Percentiles rank a stretch among this genome's conserved stretches.
Evolutionary conservation across 2,797 vertebrate species (phyloP).

Genomic region (Molossus alvarezi): DNA sequence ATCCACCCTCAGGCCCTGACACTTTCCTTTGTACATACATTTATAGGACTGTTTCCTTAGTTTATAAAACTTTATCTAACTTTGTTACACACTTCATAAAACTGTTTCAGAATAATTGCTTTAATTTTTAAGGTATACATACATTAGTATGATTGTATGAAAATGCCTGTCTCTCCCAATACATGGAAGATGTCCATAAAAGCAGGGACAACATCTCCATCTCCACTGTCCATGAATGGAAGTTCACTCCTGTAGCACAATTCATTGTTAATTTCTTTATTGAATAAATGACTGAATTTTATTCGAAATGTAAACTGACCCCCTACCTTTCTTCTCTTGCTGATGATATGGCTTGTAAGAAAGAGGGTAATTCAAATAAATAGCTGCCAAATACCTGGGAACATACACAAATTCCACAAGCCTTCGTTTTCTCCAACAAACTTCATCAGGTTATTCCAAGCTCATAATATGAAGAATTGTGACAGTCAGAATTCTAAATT

Average conservation of each 20-base stretch:
- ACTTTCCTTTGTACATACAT: slow-evolving; percentile 7
- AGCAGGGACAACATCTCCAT: background rate
- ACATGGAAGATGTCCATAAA: background rate
- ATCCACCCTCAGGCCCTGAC: background rate
- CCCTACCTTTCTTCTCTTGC: background rate
- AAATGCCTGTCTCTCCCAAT: background rate
- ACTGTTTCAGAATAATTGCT: background rate
- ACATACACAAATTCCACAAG: slow-evolving; percentile 27
- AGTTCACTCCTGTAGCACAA: slow-evolving; percentile 1
- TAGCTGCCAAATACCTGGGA: background rate
- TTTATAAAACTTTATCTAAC: background rate
- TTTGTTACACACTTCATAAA: background rate
- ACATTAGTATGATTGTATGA: slow-evolving; percentile 11
- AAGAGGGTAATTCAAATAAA: slow-evolving; percentile 36
- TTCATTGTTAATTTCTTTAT: slow-evolving; percentile 30
- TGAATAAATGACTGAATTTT: background rate
- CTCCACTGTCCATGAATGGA: background rate
- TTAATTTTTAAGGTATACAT: slow-evolving; percentile 32
- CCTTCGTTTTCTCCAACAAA: background rate
- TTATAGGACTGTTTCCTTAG: background rate
- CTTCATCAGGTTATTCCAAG: background rate
- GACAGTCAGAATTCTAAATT: slow-evolving; percentile 14
- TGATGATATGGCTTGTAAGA: background rate
- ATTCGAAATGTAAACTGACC: background rate
- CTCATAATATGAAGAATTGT: slow-evolving; percentile 45